Evolutionary conservation across 1,140 invertebrate species (phyloP), one percentile per base, ranked within the genome.

Genomic region (Drosophila erecta): DNA sequence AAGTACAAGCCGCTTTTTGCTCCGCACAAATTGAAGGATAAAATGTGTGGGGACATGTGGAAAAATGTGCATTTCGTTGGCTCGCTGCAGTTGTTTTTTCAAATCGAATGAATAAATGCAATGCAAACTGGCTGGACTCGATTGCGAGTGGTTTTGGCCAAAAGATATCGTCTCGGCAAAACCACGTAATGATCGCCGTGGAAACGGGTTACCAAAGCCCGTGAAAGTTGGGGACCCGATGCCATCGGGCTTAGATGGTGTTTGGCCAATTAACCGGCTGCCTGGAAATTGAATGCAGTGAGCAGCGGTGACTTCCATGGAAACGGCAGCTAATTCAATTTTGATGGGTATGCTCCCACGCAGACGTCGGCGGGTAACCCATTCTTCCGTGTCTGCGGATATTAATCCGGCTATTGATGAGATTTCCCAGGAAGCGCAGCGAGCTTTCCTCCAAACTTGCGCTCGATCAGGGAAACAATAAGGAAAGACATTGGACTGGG

Each of bases 111-210:
- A 35, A 62, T 37, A 41, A 54, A 61, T 70, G 57, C 55, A 73
- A 38, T 59, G 17, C 44, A 55, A 76, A 76, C 74, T 56, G 74
- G 74, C 72, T 56, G 38, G 64, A 76, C 74, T 76, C 57, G 73
- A 76, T 76, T 61, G 55, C 40, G 38, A 76, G 74, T 76, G 49
- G 73, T 40, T 67, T 60, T 76, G 74, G 37, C 74, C 72, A 76
- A 60, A 69, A 22, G 35, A 30, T 8, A 46, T n/a, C 20, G 8
- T 17, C 7, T 15, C 40, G 7, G 7, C n/a, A 8, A 10, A 12
- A 47, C 50, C 44, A 74, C 71, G 71, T 74, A 74, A 74, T 33
- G 70, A 27, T 44, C 20, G 17, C 27, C 69, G 17, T 11, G 38
- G 12, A 64, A 74, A 64, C 71, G 20, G 33, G 67, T 71, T 71